phyloP scores from a whole-genome alignment of 2,797 vertebrate species.

The Notoglanidium macrostoma region DNA sequence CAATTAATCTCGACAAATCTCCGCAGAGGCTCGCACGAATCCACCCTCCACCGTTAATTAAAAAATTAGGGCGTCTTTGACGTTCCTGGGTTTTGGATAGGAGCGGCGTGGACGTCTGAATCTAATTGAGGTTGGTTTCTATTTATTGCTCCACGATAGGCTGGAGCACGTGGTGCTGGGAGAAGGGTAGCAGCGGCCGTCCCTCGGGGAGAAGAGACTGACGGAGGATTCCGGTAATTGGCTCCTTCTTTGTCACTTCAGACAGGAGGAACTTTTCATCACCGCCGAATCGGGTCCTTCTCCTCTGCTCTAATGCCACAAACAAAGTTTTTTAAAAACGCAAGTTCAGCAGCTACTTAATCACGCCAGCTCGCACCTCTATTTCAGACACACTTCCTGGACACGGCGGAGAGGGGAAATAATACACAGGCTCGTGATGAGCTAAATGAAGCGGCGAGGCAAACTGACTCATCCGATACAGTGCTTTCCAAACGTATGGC shows the following conservation, averaged over 20 bases:
- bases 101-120: constrained; percentile 60
- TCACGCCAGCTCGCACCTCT: constrained; percentile 67
- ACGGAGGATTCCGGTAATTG: constrained; percentile 66
- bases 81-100: constrained; percentile 68
- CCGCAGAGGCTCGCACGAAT: constrained; percentile 71
- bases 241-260: constrained; percentile 70
- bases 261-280: constrained; percentile 69
- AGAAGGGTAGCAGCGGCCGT: constrained; percentile 15
- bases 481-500: constrained; percentile 35
- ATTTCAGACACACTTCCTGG: constrained; percentile 36
- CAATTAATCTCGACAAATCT: constrained; percentile 83
- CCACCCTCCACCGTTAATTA: constrained; percentile 77
- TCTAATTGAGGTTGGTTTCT: constrained; percentile 68
- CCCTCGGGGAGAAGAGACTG: constrained; percentile 47
- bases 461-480: constrained; percentile 34
- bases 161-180: constrained; percentile 54
- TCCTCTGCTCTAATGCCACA: constrained; percentile 64
- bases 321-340: constrained; percentile 68
- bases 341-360: constrained; percentile 77
- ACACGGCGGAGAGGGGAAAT: constrained; percentile 42
- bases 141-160: constrained; percentile 64
- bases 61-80: constrained; percentile 60
- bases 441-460: constrained; percentile 46
- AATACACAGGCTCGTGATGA: constrained; percentile 43
- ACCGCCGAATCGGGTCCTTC: constrained; percentile 66